A percentile compares a stretch with the other conserved stretches of the same genome.
phyloP scores from a whole-genome alignment of 1,140 invertebrate species.

The Propsilocerus akamusi region DNA sequence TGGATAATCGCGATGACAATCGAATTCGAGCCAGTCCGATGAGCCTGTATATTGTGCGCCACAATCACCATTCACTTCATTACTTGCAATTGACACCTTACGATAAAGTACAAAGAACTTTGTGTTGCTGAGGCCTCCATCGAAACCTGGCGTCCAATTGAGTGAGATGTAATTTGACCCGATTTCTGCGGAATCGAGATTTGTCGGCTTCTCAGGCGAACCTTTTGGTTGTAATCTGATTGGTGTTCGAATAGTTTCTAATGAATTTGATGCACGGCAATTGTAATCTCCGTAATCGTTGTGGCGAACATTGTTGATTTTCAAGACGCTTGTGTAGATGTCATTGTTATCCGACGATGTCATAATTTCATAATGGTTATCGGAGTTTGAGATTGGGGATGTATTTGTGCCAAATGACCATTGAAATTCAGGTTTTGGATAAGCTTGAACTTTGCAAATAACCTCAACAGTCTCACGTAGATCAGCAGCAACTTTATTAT shows the following conservation, averaged over 20 bases:
- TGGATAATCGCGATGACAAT: slow-evolving; percentile 66
- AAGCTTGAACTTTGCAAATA: slow-evolving; percentile 74
- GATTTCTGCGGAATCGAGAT: slow-evolving; percentile 43
- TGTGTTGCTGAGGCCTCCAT: slow-evolving; percentile 67
- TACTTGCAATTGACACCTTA: slow-evolving; percentile 32
- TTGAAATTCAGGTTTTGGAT: slow-evolving; percentile 79
- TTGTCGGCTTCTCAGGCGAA: slow-evolving; percentile 60
- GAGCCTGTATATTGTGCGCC: slow-evolving; percentile 35
- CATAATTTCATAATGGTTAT: slow-evolving; percentile 69
- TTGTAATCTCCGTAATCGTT: slow-evolving; percentile 80
- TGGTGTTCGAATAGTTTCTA: slow-evolving; percentile 54
- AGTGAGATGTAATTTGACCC: slow-evolving; percentile 59
- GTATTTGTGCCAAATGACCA: slow-evolving; percentile 66
- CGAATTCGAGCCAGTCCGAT: slow-evolving; percentile 55
- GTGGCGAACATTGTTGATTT: slow-evolving; percentile 53
- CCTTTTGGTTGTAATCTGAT: slow-evolving; percentile 69
- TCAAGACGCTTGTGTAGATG: slow-evolving; percentile 61
- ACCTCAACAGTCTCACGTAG: slow-evolving; percentile 65
- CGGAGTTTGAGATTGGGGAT: slow-evolving; percentile 51
- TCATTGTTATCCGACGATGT: slow-evolving; percentile 65
- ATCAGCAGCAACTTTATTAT: slow-evolving; percentile 79
- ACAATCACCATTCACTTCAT: slow-evolving; percentile 39
- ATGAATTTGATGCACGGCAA: slow-evolving; percentile 59
- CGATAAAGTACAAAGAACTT: slow-evolving; percentile 68
- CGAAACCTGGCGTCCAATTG: slow-evolving; percentile 72